Evolutionary conservation across 1,140 invertebrate species (phyloP).

Genomic region (Euura lappo): DNA sequence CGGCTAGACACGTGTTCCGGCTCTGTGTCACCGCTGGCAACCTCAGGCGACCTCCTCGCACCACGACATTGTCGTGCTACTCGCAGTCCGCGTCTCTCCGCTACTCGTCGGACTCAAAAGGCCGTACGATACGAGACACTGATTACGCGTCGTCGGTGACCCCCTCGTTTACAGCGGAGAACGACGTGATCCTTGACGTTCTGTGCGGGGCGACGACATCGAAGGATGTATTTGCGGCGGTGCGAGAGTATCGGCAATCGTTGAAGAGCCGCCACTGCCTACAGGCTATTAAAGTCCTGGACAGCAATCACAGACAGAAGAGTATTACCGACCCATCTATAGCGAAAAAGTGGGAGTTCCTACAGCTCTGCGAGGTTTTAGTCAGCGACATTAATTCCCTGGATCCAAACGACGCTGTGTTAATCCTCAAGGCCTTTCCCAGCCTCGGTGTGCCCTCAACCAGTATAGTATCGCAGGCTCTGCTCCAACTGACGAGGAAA

Average conservation of each 20-base stretch:
- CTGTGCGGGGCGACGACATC: not conserved
- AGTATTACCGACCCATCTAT: not conserved
- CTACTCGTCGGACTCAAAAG: not conserved
- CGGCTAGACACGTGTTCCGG: not conserved
- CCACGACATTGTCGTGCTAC: not conserved
- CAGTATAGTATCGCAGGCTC: constrained; percentile 64
- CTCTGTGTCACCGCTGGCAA: not conserved
- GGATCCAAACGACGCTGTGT: constrained; percentile 61
- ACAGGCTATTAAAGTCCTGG: not conserved
- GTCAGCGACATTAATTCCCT: constrained; percentile 61
- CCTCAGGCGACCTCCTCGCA: not conserved
- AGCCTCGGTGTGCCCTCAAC: constrained; percentile 63
- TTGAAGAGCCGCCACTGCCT: not conserved
- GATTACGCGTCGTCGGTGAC: no score
- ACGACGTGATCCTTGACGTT: not conserved
- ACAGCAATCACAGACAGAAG: not conserved
- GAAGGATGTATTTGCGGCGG: not conserved
- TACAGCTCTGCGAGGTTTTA: constrained; percentile 57
- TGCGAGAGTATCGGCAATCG: not conserved
- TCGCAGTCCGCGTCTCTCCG: not conserved
- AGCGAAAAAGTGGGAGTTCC: constrained; percentile 44
- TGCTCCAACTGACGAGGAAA: constrained; percentile 66
- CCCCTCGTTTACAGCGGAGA: not conserved
- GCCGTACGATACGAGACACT: no score
- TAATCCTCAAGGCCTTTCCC: constrained; percentile 63